Evolutionary conservation across 2,797 vertebrate species (phyloP).

Genomic region (Steatocranus sp.): DNA sequence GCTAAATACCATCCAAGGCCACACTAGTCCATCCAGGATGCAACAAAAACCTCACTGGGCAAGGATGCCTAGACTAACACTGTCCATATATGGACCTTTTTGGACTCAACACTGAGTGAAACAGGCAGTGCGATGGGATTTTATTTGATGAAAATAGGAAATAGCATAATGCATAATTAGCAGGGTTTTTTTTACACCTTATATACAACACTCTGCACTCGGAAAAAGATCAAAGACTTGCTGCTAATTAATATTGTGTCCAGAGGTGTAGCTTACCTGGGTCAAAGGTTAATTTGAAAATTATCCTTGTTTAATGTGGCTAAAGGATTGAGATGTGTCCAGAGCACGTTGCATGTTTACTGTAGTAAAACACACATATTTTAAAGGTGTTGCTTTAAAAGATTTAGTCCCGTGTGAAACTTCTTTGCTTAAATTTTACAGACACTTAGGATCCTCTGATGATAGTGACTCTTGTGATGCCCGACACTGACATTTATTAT

Average conservation of each 20-base stretch:
- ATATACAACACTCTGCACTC: slow-evolving; percentile 5
- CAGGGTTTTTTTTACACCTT: slow-evolving; percentile 3
- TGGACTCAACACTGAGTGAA: neutral
- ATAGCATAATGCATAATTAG: slow-evolving; percentile 47
- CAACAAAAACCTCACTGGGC: slow-evolving; percentile 7
- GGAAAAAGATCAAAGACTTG: slow-evolving; percentile 48
- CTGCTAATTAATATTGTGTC: slow-evolving; percentile 51
- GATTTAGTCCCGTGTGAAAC: neutral
- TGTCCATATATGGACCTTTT: neutral
- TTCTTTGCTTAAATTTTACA: neutral
- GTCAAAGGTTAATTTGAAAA: slow-evolving; percentile 53
- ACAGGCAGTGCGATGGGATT: neutral
- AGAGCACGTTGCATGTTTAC: slow-evolving; percentile 12
- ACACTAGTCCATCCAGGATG: neutral
- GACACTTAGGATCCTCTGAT: neutral
- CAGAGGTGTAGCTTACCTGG: slow-evolving; percentile 44
- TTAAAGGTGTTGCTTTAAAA: neutral
- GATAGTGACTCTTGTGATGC: neutral
- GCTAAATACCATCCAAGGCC: slow-evolving; percentile 19
- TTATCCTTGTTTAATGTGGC: slow-evolving; percentile 15
- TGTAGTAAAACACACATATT: neutral
- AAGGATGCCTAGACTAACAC: neutral
- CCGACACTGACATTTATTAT: neutral
- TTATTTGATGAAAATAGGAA: slow-evolving; percentile 11
- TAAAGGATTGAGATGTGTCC: neutral